phyloP scores from a whole-genome alignment of 2,888 invertebrate species.

The Habroteleia sp. region DNA sequence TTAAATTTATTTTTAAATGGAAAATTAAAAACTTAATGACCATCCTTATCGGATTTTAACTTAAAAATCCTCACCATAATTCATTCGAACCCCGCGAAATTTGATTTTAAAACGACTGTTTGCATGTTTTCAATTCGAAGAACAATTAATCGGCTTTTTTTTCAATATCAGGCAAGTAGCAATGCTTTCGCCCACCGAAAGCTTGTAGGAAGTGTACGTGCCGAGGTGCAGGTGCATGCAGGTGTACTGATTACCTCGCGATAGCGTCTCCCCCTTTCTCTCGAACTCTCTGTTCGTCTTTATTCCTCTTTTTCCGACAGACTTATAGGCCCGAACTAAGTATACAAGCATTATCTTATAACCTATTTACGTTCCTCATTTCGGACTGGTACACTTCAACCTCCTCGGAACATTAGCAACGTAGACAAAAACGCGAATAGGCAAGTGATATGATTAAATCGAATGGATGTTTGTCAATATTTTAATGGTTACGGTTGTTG shows the following conservation, averaged over 20 bases:
- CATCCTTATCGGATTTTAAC: too few species aligned
- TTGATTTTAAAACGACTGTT: not conserved
- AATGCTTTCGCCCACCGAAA: constrained; percentile 42
- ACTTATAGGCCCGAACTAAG: constrained; percentile 6
- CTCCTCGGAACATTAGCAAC: not conserved
- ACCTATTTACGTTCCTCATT: constrained; percentile 56
- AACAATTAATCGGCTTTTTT: not conserved
- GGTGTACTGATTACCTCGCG: constrained; percentile 57
- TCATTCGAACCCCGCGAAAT: not conserved
- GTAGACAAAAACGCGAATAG: constrained; percentile 3
- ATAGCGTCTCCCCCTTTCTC: constrained; percentile 44
- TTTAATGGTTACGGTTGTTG: constrained; percentile 29
- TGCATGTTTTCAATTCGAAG: not conserved
- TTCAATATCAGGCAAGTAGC: constrained; percentile 24
- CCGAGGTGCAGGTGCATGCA: constrained; percentile 57
- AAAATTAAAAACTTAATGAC: too few species aligned
- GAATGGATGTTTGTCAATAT: constrained; percentile 43
- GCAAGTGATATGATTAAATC: constrained; percentile 33
- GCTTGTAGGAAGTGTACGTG: constrained; percentile 50
- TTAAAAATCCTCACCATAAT: too few species aligned
- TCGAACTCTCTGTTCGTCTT: constrained; percentile 11
- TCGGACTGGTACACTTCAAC: constrained; percentile 10
- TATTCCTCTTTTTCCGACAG: constrained; percentile 24
- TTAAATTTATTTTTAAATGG: too few species aligned
- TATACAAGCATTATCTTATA: constrained; percentile 37